These are phyloP conservation scores for Corvus moneduloides DNA, from an alignment of 2,113 vertebrate genomes.

Conservation along the genomic window DNA sequence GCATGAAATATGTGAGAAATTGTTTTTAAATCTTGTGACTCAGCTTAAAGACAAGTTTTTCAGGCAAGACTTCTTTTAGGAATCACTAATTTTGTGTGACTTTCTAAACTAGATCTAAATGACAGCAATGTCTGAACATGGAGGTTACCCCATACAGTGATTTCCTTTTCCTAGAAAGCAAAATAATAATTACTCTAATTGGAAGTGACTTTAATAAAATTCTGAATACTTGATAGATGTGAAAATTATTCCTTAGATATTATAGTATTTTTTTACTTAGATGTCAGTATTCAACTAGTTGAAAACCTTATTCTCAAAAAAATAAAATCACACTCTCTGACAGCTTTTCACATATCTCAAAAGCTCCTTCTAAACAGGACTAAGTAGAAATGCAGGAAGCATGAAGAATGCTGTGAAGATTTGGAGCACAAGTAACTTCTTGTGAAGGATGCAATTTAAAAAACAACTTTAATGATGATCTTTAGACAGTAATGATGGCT, in stretches of 20 bases:
- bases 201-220: not conserved
- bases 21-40: not conserved
- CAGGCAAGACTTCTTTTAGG: not conserved
- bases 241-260: not conserved
- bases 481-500: conserved; percentile 1
- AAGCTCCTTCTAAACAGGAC: not conserved
- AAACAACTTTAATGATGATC: conserved; percentile 19
- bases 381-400: not conserved
- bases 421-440: not conserved
- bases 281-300: not conserved
- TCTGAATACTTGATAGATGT: not conserved
- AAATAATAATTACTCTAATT: not conserved
- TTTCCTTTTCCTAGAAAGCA: not conserved
- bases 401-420: not conserved
- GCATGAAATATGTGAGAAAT: not conserved
- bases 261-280: not conserved
- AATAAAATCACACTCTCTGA: not conserved
- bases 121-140: not conserved
- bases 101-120: not conserved
- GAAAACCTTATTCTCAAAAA: not conserved
- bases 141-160: not conserved
- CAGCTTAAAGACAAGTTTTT: not conserved
- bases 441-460: conserved; percentile 5
- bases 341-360: not conserved
- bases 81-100: not conserved